phyloP scores from a whole-genome alignment of 2,888 invertebrate species.

The Endotricha flammealis region DNA sequence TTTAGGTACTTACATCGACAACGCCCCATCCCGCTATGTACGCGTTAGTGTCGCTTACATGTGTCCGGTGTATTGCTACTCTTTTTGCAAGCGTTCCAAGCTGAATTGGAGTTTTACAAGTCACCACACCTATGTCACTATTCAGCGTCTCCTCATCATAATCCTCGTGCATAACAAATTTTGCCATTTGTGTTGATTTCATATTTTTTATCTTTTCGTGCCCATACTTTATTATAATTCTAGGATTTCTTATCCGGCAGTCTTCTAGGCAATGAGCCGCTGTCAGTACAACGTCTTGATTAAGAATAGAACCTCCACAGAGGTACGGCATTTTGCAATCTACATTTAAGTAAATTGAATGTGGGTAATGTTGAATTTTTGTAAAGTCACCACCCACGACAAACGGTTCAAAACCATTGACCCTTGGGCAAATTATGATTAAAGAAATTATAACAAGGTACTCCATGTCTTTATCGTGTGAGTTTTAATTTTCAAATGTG shows the following conservation, averaged over 20 bases:
- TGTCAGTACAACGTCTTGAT: constrained; percentile 30
- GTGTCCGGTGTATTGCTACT: constrained; percentile 19
- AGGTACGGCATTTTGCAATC: background rate
- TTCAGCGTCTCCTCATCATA: background rate
- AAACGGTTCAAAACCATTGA: background rate
- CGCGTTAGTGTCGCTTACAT: constrained; percentile 14
- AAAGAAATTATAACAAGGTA: too few relatives aligned
- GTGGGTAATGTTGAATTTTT: constrained; percentile 16
- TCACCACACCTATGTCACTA: constrained; percentile 11
- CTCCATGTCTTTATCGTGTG: too few relatives aligned
- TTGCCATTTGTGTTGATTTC: background rate
- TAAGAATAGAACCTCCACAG: constrained; percentile 36
- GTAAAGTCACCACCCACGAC: constrained; percentile 1
- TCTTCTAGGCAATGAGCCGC: constrained; percentile 35
- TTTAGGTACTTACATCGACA: constrained; percentile 22
- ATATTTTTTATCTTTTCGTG: constrained; percentile 20
- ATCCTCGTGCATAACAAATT: constrained; percentile 14
- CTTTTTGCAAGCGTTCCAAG: constrained; percentile 16
- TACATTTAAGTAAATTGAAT: constrained; percentile 23
- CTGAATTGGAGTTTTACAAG: constrained; percentile 9
- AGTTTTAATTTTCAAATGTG: too few relatives aligned
- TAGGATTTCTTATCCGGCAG: constrained; percentile 5
- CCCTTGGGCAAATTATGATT: too few relatives aligned
- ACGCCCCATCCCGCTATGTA: constrained; percentile 30
- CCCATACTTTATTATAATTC: constrained; percentile 19